A percentile compares a stretch with the other conserved stretches of the same genome.
phyloP scores from a whole-genome alignment of 2,113 vertebrate species.

The Otus sunia region DNA sequence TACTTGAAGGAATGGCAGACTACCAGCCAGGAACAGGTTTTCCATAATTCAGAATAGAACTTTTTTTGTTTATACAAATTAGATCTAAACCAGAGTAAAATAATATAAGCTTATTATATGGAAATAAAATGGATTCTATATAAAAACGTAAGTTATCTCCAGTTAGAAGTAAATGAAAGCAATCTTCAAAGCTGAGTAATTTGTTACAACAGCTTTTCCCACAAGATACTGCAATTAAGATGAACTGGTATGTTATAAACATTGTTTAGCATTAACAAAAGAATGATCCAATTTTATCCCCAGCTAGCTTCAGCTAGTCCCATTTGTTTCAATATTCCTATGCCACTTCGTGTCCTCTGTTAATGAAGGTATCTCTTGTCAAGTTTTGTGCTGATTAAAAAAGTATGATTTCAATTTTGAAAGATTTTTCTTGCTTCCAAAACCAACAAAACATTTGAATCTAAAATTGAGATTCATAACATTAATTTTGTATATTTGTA shows the following conservation, averaged over 20 bases:
- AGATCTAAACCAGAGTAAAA: neutral
- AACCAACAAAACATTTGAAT: neutral
- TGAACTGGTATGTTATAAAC: neutral
- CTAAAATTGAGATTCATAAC: neutral
- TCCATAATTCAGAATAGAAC: neutral
- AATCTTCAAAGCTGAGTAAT: neutral
- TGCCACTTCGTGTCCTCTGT: neutral
- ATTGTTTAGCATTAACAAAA: neutral
- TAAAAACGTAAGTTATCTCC: neutral
- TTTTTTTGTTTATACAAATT: neutral
- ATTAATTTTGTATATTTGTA: neutral
- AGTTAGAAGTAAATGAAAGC: neutral
- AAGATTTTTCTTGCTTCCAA: neutral
- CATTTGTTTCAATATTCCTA: neutral
- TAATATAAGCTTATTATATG: neutral
- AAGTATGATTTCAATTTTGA: neutral
- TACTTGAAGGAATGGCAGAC: neutral
- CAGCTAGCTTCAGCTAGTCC: neutral
- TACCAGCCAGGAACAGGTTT: neutral
- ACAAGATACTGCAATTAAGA: neutral
- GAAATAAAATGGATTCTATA: neutral
- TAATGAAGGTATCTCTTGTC: neutral
- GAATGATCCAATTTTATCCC: neutral
- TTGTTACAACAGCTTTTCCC: neutral
- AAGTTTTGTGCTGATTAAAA: neutral